Base-by-base conservation (phyloP, 2,888 invertebrate species). In the Cistogaster globosa region DNA sequence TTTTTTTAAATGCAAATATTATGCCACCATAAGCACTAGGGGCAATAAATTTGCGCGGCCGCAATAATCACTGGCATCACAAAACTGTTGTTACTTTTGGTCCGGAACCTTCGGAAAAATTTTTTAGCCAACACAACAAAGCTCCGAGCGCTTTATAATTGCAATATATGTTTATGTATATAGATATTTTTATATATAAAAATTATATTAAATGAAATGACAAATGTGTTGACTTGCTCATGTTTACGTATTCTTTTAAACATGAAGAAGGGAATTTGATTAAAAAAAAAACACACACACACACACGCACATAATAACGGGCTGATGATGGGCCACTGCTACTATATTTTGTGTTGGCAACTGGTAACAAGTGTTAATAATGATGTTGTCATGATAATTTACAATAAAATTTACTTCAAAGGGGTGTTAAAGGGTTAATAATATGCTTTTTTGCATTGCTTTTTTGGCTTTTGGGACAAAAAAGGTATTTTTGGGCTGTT, bases 301-400 rank as follows among this genome's bases (percentile, higher is more conserved):
- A 65, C 12, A 38, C 11, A 42, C 11, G 12, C 42, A 42, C 68
- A 38, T 63, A 58, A 76, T 26, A 67, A 74, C 77, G 51, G 84
- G 84, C 68, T 84, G 81, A 45, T 42, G 68, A 72, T 72, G 38
- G 72, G 62, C 72, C 51, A 69, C 62, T 18, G 62, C 51, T 45
- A 20, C 18, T 45, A 16, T n/a, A 12, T 18, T 32, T 48, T 63
- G 11, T 60, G 60, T 53, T 67, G 51, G 26, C 38, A 71, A 83
- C 78, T 75, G 85, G 82, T 85, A 85, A 85, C 85, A 85, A 85
- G 85, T 85, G 85, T 79, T 83, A 79, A 83, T 83, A 85, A 85
- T 85, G 85, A 85, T 85, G 85, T 85, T 79, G 85, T 79, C 82
- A 74, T 82, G 68, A 74, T 77, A 78, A 77, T 69, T 63, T 57